Evolutionary conservation across 2,797 vertebrate species (phyloP), one percentile per base, ranked within the genome.

Genomic region (Tadarida brasiliensis): DNA sequence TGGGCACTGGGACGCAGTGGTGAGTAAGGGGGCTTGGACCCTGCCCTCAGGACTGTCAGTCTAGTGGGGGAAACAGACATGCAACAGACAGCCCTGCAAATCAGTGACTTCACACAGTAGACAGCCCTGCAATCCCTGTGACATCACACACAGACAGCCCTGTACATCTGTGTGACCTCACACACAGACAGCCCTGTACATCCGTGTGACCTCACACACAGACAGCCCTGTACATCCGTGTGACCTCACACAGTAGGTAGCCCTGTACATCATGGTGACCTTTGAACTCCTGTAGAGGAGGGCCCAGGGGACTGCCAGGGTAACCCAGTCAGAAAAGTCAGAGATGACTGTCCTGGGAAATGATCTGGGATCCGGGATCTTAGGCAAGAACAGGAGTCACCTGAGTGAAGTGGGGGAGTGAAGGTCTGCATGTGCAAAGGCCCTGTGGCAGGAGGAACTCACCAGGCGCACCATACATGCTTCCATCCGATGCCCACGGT

Each of bases 261-360:
- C 20, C 30, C 61, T 1, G 11, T 0, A 3, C 1, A 11, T 26
- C 44, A 4, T 35, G 2, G 8, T 26, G 77, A 19, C 5, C 8
- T 3, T 3, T 2, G 28, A 6, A 0, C 19, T n/a, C 19, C 39
- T 8, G 22, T 2, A 24, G 19, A 11, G 47, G n/a, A 11, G 44
- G 44, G 2, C 3, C 2, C 6, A 1, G 49, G 54, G 61, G 44
- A 20, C n/a, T 3, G 20, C 1, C 22, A 28, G 33, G 33, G n/a
- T 11, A 61, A 35, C 33, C 24, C 7, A 2, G 11, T 47, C 9
- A 2, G 14, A 33, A 35, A 61, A 26, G 24, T 2, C 70, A n/a
- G 30, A 12, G 44, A 24, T 3, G 2, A 39, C 63, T 11, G 33
- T 35, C 20, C 9, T 16, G 4, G 56, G 22, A n/a, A 47, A 57